phyloP scores from a whole-genome alignment of 2,888 invertebrate genomes.

The Thysanoteuthis rhombus region DNA sequence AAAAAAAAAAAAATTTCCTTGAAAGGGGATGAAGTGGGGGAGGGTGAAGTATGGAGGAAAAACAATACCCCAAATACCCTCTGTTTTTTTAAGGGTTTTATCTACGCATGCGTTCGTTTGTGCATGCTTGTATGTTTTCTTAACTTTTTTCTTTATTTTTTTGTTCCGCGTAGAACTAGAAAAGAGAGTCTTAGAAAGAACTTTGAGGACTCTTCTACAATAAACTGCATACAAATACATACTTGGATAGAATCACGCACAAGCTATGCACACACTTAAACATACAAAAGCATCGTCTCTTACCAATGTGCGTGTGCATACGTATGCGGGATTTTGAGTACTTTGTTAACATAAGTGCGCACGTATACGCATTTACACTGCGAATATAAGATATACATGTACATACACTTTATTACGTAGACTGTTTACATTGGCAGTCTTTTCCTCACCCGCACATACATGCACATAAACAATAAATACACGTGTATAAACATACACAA shows the following conservation, averaged over 20 bases:
- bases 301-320: background rate
- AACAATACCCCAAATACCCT: background rate
- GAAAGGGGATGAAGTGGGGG: background rate
- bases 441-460: too few species aligned
- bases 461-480: background rate
- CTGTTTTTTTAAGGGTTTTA: background rate
- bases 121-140: background rate
- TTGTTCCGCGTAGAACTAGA: background rate
- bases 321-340: background rate
- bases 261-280: background rate
- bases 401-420: too few species aligned
- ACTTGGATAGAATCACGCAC: background rate
- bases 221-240: background rate
- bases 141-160: background rate
- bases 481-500: too few species aligned
- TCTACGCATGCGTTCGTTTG: background rate
- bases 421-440: too few species aligned
- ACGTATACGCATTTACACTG: background rate
- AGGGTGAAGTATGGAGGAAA: background rate
- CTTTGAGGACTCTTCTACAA: background rate
- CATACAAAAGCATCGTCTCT: background rate
- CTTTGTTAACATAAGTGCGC: background rate
- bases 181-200: background rate
- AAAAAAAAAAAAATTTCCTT: background rate
- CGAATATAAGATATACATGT: too few species aligned